These are phyloP conservation scores for Ambastaia sidthimunki DNA, from an alignment of 2,797 vertebrate species.

Conservation along the genomic window DNA sequence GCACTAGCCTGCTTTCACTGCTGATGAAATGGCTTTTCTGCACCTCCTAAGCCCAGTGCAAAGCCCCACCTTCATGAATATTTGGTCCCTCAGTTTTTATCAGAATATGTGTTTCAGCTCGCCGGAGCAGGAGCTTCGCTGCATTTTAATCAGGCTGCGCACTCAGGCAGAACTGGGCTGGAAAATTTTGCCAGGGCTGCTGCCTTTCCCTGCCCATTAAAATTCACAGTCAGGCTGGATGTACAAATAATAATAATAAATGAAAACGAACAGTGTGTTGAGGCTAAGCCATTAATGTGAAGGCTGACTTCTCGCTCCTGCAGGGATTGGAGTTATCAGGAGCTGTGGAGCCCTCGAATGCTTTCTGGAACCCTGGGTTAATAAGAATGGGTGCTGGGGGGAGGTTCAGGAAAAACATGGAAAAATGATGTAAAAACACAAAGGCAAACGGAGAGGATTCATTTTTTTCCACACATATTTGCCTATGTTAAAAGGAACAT, in stretches of 20 bases:
- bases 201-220: slow-evolving; percentile 68
- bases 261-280: slow-evolving; percentile 67
- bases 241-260: slow-evolving; percentile 77
- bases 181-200: slow-evolving; percentile 69
- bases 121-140: slow-evolving; percentile 60
- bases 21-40: slow-evolving; percentile 29
- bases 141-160: slow-evolving; percentile 79
- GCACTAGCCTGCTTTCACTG: background rate
- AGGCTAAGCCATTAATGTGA: slow-evolving; percentile 68
- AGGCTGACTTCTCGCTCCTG: slow-evolving; percentile 59
- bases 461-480: slow-evolving; percentile 40
- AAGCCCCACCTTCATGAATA: slow-evolving; percentile 69
- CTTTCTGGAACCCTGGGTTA: slow-evolving; percentile 51
- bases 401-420: slow-evolving; percentile 3
- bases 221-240: slow-evolving; percentile 70
- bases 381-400: slow-evolving; percentile 46
- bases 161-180: slow-evolving; percentile 78
- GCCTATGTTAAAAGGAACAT: slow-evolving; percentile 11
- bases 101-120: slow-evolving; percentile 75
- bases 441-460: slow-evolving; percentile 24
- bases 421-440: slow-evolving; percentile 1
- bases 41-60: slow-evolving; percentile 38
- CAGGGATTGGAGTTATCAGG: slow-evolving; percentile 55
- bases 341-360: slow-evolving; percentile 43
- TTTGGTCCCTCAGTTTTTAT: slow-evolving; percentile 70